Evolutionary conservation across 1,140 invertebrate species (phyloP).

Genomic region (Philaenus spumarius): DNA sequence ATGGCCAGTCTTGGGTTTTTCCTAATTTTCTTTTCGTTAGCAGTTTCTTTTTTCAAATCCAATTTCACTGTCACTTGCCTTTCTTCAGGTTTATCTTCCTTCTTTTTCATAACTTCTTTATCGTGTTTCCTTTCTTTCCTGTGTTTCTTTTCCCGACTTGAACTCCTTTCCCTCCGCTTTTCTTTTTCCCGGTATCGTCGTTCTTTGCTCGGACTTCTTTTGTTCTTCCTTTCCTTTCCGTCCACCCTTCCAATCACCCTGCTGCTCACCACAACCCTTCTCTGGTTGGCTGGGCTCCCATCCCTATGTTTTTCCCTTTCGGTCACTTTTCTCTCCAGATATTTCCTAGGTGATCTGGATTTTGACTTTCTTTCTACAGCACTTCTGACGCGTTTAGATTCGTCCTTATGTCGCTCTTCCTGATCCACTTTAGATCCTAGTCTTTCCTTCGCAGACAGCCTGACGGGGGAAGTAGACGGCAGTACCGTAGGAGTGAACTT

Average conservation of each 20-base stretch:
- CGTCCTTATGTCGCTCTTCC: conserved; percentile 9
- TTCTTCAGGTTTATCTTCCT: conserved; percentile 10
- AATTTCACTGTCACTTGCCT: conserved; percentile 9
- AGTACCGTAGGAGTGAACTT: neutral
- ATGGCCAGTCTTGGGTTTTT: conserved; percentile 20
- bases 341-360: conserved; percentile 19
- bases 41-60: conserved; percentile 14
- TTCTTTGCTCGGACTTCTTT: conserved; percentile 1
- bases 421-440: conserved; percentile 33
- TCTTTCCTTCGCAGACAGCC: conserved; percentile 33
- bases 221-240: conserved; percentile 12
- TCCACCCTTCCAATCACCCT: conserved; percentile 13
- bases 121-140: conserved; percentile 6
- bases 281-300: neutral
- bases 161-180: conserved; percentile 13
- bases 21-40: conserved; percentile 15
- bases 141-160: conserved; percentile 12
- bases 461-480: conserved; percentile 12
- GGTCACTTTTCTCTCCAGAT: conserved; percentile 2
- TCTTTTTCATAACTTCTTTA: conserved; percentile 5
- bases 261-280: conserved; percentile 13
- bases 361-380: conserved; percentile 20
- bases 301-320: conserved; percentile 17
- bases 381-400: conserved; percentile 14
- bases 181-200: conserved; percentile 1